Conservation (phyloP, 2,113 vertebrate genomes). For the Callithrix jacchus region DNA sequence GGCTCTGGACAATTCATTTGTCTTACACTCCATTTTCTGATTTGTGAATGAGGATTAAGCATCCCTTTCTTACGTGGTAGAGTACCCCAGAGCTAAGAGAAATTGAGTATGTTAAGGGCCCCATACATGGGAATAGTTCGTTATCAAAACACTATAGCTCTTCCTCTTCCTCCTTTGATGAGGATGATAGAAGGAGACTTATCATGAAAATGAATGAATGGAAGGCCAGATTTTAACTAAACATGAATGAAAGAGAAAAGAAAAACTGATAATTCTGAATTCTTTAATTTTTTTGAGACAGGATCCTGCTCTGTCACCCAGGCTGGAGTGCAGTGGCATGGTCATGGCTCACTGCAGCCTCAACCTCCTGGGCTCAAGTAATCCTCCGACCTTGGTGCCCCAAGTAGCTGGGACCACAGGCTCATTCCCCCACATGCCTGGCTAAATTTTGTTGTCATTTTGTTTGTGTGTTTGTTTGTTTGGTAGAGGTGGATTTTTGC, state of each 20-base stretch:
- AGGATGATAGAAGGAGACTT: background rate
- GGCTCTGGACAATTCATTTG: background rate
- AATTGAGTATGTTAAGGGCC: background rate
- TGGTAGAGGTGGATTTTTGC: too few relatives aligned
- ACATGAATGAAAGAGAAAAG: background rate
- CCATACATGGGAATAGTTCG: accelerated
- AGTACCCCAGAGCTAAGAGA: background rate
- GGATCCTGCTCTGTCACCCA: too few relatives aligned
- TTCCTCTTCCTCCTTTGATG: background rate
- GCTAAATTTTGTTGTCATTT: too few relatives aligned
- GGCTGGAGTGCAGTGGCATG: too few relatives aligned
- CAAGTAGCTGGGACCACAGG: too few relatives aligned
- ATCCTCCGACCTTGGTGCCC: too few relatives aligned
- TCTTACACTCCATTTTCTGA: background rate
- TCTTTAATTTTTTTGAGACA: background rate
- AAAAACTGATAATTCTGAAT: background rate
- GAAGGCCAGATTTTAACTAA: background rate
- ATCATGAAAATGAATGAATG: background rate
- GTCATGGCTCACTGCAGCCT: too few relatives aligned
- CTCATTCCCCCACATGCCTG: too few relatives aligned
- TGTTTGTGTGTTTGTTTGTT: too few relatives aligned
- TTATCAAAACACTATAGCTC: background rate
- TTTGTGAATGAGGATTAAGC: background rate
- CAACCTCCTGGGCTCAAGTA: too few relatives aligned
- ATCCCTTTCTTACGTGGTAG: background rate